Evolutionary conservation across 2,888 invertebrate species (phyloP).

Genomic region (Phytoseiulus persimilis): DNA sequence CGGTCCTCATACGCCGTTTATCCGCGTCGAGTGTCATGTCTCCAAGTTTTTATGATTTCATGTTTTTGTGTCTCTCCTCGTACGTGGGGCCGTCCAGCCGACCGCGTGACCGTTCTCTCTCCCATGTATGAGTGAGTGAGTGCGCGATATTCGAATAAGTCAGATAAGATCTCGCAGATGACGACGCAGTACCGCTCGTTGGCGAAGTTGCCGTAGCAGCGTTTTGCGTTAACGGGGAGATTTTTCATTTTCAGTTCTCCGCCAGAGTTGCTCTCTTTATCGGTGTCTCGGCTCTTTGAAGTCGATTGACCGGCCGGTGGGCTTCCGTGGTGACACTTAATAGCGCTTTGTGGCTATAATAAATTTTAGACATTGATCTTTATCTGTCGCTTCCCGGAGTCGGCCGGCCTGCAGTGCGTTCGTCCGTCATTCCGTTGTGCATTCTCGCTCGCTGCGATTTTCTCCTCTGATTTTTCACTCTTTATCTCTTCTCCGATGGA

Average conservation of each 20-base stretch:
- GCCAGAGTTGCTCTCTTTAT: background rate
- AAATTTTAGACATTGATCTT: background rate
- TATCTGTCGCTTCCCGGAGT: background rate
- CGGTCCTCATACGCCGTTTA: too few species aligned
- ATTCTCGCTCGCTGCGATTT: background rate
- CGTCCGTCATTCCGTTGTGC: too few species aligned
- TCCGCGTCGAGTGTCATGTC: too few species aligned
- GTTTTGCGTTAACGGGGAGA: background rate
- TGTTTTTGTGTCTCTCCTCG: too few species aligned
- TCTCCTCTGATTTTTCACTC: background rate
- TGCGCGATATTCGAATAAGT: background rate
- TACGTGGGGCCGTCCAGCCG: too few species aligned
- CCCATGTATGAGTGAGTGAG: background rate
- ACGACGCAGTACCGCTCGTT: background rate
- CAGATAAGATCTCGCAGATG: background rate
- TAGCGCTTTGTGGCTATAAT: background rate
- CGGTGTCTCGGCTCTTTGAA: background rate
- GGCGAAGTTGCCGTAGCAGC: background rate
- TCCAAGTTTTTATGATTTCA: too few species aligned
- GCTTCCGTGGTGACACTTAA: slow-evolving; percentile 5
- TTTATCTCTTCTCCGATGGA: background rate
- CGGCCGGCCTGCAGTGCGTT: background rate
- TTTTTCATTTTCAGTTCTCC: background rate
- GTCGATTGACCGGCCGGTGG: background rate
- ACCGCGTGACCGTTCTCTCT: background rate